phyloP scores from a whole-genome alignment of 2,797 vertebrate species.

The Sphaeramia orbicularis region DNA sequence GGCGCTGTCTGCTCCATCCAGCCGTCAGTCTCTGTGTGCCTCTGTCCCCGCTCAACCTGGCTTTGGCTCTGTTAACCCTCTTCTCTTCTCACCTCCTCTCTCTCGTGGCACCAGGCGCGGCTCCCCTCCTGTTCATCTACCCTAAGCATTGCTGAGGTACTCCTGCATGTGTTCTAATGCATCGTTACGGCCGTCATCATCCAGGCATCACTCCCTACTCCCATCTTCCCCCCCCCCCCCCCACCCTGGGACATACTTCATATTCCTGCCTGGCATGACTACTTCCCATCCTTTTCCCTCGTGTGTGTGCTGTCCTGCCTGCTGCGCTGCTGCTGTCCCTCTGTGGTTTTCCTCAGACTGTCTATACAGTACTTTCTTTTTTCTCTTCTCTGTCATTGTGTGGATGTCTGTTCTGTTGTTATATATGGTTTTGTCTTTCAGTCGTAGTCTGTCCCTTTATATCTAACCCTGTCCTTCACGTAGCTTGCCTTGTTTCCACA shows the following conservation, averaged over 20 bases:
- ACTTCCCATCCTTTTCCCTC: slow-evolving; percentile 15
- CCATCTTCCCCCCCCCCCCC: slow-evolving; percentile 55
- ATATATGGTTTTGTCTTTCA: slow-evolving; percentile 41
- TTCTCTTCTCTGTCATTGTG: slow-evolving; percentile 44
- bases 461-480: slow-evolving; percentile 42
- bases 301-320: slow-evolving; percentile 50
- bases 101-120: slow-evolving; percentile 96
- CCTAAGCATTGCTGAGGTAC: slow-evolving; percentile 99
- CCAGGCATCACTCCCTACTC: slow-evolving; percentile 77
- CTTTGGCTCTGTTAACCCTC: slow-evolving; percentile 93
- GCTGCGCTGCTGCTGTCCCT: slow-evolving; percentile 56
- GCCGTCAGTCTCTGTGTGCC: slow-evolving; percentile 75
- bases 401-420: slow-evolving; percentile 21
- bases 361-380: slow-evolving; percentile 44
- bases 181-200: slow-evolving; percentile 78
- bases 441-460: slow-evolving; percentile 21
- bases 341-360: slow-evolving; percentile 24
- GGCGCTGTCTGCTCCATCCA: slow-evolving; percentile 50
- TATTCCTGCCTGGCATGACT: slow-evolving; percentile 58
- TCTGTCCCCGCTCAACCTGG: slow-evolving; percentile 76
- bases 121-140: slow-evolving; percentile 99
- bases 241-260: slow-evolving; percentile 28
- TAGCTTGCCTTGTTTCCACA: slow-evolving; percentile 47
- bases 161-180: slow-evolving; percentile 94
- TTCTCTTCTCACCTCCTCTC: slow-evolving; percentile 89